Evolutionary conservation across 2,113 vertebrate genomes (phyloP).

Genomic region (Sebastes fasciatus): DNA sequence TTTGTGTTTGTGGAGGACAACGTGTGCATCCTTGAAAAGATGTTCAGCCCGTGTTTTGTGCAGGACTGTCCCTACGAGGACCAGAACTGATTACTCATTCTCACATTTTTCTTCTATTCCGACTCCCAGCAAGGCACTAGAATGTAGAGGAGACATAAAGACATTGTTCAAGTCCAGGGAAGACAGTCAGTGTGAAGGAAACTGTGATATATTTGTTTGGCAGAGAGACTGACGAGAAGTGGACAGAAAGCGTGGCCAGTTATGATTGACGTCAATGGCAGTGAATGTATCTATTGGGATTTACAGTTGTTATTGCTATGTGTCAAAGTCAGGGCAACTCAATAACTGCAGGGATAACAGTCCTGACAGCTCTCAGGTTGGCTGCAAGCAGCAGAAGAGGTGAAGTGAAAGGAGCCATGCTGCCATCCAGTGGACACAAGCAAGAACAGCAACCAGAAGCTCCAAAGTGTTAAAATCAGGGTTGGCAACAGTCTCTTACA

Average conservation of each 20-base stretch:
- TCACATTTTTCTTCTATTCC: constrained; percentile 1
- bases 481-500: constrained; percentile 73
- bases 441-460: constrained; percentile 11
- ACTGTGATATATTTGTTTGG: constrained; percentile 1
- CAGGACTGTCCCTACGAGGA: neutral
- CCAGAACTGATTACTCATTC: constrained; percentile 8
- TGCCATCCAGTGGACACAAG: constrained; percentile 69
- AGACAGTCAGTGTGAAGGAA: constrained; percentile 19
- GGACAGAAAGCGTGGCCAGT: constrained; percentile 5
- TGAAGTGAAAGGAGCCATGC: constrained; percentile 31
- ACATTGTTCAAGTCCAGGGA: constrained; percentile 29
- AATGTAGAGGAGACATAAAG: constrained; percentile 33
- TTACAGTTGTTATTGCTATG: constrained; percentile 44
- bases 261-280: constrained; percentile 37
- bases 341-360: neutral
- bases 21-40: constrained; percentile 14
- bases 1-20: constrained; percentile 23
- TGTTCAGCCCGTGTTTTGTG: neutral
- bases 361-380: constrained; percentile 12
- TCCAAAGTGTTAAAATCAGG: neutral
- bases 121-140: constrained; percentile 55
- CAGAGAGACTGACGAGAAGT: constrained; percentile 10
- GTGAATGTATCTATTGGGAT: constrained; percentile 25
- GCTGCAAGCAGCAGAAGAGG: neutral
- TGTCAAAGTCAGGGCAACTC: constrained; percentile 35